Base-by-base conservation (phyloP, 1,140 invertebrate genomes). In the Ceratitis capitata region DNA sequence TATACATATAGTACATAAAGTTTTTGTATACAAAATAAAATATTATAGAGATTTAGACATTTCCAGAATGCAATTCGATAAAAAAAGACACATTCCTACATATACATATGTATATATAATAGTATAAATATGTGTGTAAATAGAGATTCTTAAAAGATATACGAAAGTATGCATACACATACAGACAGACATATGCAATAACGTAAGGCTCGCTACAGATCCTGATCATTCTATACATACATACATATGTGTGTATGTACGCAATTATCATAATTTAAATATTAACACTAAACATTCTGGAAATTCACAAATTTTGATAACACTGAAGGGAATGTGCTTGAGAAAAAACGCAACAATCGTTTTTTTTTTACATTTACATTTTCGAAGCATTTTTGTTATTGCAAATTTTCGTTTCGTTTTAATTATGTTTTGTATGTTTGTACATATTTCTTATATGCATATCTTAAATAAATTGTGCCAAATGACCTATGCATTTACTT, bases 261-360 rank as follows among this genome's bases (percentile, higher is more conserved):
- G n/a, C n/a, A n/a, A n/a, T n/a, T n/a, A n/a, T n/a, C n/a, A 32
- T 69, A 10, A 5, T 32, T 6, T 10, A 32, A 64, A 64, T 16
- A 29, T 5, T n/a, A 19, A 69, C 61, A 29, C 32, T 35, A 12
- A 29, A 39, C 35, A 64, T 19, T 39, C 23, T 12, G 45, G 23
- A 51, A 83, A 83, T 29, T 51, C 45, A 35, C 14, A 83, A 82
- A 84, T 58, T 84, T 58, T 42, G 83, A 19, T 58, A 78, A 45
- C 69, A 78, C 10, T 26, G 32, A 78, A 78, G 23, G 69, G 69
- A 78, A 78, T 78, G 69, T 78, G 19, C 16, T 78, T 78, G 10
- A 78, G 35, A 39, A 42, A 6, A 39, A 74, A 74, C 29, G 61
- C 9, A 19, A 42, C 19, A 1, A 19, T 42, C 58, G 47, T 42